Evolutionary conservation across 2,888 invertebrate species (phyloP).

Genomic region (Oligia strigilis): DNA sequence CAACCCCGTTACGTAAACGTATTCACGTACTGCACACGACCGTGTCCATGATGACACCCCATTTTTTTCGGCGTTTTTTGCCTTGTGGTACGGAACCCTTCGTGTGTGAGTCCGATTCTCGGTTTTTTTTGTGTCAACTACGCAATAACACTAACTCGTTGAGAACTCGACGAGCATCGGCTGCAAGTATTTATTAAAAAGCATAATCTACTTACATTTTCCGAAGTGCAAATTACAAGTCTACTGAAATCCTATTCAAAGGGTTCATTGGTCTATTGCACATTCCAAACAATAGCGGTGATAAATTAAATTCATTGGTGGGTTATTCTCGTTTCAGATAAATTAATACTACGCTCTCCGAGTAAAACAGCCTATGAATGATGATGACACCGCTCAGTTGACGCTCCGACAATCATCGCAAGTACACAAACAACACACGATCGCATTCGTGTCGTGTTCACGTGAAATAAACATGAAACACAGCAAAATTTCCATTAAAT

Average conservation of each 20-base stretch:
- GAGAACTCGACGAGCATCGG: background rate
- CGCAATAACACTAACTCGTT: background rate
- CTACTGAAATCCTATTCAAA: background rate
- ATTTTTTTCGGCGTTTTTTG: background rate
- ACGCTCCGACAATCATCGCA: conserved; percentile 30
- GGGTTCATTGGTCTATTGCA: background rate
- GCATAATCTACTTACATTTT: background rate
- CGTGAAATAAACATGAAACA: conserved; percentile 38
- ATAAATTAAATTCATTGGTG: conserved; percentile 20
- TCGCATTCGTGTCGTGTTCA: conserved; percentile 26
- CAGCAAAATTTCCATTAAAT: conserved; percentile 40
- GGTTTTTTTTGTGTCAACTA: background rate
- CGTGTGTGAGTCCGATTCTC: background rate
- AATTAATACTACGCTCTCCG: conserved; percentile 11
- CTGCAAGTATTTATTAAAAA: background rate
- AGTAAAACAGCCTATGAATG: conserved; percentile 37
- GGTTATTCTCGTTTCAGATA: conserved; percentile 5
- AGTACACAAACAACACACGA: conserved; percentile 36
- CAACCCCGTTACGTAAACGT: no score
- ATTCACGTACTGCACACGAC: no score
- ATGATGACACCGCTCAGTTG: conserved; percentile 27
- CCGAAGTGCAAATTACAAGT: background rate
- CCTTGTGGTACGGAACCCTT: background rate
- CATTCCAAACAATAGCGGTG: background rate
- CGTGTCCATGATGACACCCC: no score